These are phyloP conservation scores for Pseudochirops cupreus DNA, from an alignment of 2,797 vertebrate genomes.

Conservation along the genomic window DNA sequence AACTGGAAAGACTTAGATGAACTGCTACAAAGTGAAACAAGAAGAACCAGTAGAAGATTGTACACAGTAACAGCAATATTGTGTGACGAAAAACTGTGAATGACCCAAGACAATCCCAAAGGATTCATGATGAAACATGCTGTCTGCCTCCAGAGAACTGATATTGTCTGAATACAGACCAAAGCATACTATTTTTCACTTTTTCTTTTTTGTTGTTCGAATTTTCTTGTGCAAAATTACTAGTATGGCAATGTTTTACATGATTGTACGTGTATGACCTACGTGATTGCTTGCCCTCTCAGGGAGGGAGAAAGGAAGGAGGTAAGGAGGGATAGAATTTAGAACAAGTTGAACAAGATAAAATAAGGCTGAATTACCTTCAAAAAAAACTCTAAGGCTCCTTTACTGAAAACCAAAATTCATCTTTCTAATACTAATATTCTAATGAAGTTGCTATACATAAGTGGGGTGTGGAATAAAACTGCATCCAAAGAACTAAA, in stretches of 20 bases:
- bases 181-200: background rate
- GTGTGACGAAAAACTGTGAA: background rate
- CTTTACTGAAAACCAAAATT: background rate
- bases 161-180: background rate
- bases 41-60: background rate
- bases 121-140: background rate
- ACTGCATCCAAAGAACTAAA: background rate
- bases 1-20: background rate
- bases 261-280: background rate
- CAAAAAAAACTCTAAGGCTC: background rate
- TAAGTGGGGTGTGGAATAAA: background rate
- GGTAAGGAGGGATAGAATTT: background rate
- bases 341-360: background rate
- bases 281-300: background rate
- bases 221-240: background rate
- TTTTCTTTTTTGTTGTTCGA: background rate
- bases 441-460: background rate
- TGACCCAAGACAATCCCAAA: background rate
- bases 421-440: background rate
- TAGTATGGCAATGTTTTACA: background rate
- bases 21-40: background rate
- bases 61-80: background rate
- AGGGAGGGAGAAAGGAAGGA: background rate
- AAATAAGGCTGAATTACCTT: background rate
- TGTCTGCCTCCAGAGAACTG: background rate